phyloP scores from a whole-genome alignment of 2,888 invertebrate species.

The Mylabris sibirica region DNA sequence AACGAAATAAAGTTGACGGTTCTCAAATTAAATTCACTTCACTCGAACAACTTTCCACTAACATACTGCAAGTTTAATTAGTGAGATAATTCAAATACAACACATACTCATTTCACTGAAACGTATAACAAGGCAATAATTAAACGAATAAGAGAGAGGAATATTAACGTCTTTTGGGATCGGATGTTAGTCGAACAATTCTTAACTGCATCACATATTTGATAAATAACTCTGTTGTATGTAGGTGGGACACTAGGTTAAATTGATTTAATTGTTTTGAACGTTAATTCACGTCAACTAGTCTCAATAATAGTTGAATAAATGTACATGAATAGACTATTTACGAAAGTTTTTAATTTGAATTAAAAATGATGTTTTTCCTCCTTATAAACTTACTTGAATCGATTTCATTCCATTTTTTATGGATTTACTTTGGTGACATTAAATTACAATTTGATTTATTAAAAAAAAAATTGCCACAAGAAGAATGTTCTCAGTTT shows the following conservation, averaged over 20 bases:
- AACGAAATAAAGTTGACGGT: background rate
- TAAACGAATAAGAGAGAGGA: constrained; percentile 21
- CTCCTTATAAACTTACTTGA: background rate
- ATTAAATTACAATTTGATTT: background rate
- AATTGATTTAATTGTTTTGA: constrained; percentile 18
- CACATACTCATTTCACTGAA: constrained; percentile 7
- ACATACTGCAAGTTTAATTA: constrained; percentile 19
- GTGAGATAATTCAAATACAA: constrained; percentile 16
- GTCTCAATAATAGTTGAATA: background rate
- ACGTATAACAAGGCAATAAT: constrained; percentile 22
- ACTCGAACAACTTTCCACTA: constrained; percentile 7
- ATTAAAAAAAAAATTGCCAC: no score
- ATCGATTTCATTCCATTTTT: background rate
- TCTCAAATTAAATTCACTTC: constrained; percentile 17
- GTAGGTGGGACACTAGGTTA: constrained; percentile 17
- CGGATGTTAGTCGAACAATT: background rate
- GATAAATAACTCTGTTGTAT: constrained; percentile 15
- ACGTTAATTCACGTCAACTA: constrained; percentile 3
- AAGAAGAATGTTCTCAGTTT: background rate
- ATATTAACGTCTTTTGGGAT: constrained; percentile 9
- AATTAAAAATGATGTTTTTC: constrained; percentile 5
- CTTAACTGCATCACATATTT: constrained; percentile 1
- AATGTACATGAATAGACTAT: background rate
- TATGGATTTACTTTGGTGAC: background rate
- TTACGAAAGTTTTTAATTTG: background rate